Conservation (phyloP, 2,888 invertebrate genomes). For the Pammene aurita region DNA sequence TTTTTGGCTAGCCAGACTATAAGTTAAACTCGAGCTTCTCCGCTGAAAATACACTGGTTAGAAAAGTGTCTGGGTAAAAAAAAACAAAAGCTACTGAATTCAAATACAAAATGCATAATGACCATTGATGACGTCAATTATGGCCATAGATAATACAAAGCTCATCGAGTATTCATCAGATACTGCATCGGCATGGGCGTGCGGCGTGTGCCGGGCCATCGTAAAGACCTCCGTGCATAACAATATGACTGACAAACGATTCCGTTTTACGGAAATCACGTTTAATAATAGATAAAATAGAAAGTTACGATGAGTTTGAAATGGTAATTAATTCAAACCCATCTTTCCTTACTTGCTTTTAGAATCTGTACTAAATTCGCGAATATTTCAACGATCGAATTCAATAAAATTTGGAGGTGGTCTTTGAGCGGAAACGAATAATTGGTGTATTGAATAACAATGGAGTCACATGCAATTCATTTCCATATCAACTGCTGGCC, state of each 20-base stretch:
- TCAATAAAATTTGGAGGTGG: constrained; percentile 34
- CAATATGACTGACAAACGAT: constrained; percentile 54
- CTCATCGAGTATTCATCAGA: constrained; percentile 63
- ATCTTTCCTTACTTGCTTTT: constrained; percentile 4
- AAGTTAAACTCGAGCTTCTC: no score
- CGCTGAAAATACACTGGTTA: no score
- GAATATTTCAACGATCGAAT: not conserved
- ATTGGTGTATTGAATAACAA: constrained; percentile 52
- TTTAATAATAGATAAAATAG: constrained; percentile 42
- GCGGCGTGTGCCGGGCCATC: constrained; percentile 76
- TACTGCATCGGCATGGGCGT: constrained; percentile 65
- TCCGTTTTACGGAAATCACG: constrained; percentile 49
- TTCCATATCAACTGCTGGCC: constrained; percentile 35
- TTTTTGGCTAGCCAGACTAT: no score
- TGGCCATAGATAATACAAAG: constrained; percentile 34
- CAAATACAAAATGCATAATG: constrained; percentile 14
- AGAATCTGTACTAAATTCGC: constrained; percentile 10
- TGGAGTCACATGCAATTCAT: constrained; percentile 45
- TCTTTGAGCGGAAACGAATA: constrained; percentile 49
- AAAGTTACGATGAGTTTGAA: constrained; percentile 17
- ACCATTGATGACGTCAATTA: constrained; percentile 29
- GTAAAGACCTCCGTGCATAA: constrained; percentile 63
- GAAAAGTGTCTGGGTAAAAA: not conserved
- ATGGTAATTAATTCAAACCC: constrained; percentile 12
- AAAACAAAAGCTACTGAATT: not conserved